Evolutionary conservation across 2,797 vertebrate species (phyloP), one percentile per base, ranked within the genome.

Genomic region (Salmo trutta): DNA sequence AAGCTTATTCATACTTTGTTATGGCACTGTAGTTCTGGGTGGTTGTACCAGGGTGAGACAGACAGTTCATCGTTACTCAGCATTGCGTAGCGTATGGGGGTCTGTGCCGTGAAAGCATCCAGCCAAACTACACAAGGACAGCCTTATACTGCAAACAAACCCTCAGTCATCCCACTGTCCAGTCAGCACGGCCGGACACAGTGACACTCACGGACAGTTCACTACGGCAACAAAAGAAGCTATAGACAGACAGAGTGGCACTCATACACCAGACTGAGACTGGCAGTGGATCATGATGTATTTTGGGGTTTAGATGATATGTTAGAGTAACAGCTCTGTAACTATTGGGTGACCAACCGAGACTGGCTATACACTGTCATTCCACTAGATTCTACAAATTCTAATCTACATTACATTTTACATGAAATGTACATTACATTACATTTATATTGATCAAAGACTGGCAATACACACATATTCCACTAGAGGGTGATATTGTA

Each of bases 21-120:
- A n/a, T 56, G 41, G 41, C 41, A 21, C 24, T 65, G 62, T 87
- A 93, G 75, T 91, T 96, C 84, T 94, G 90, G 56, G 91, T 92
- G 31, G 93, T 88, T 78, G 95, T 95, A 87, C 93, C 93, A 17
- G 90, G 95, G 0, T 89, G 94, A 74, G 94, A 95, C 67, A 89
- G 94, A 95, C 67, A 89, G 90, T 33, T 95, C 96, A 82, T 95
- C 93, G 83, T 93, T 92, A 31, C 77, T 96, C 79, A 95, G 91
- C 91, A 94, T 93, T 66, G 36, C 33, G 17, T 33, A 36, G 29
- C 10, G 3, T 12, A 12, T 12, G 70, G n/a, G 70, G 21, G 70
- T 29, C n/a, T 53, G 41, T 17, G 56, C 33, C 2, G 7, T 65
- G 21, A 62, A 56, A 31, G 74, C 94, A 92, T 80, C 92, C 87